Evolutionary conservation across 2,113 vertebrate species (phyloP).

Genomic region (Aythya baeri): DNA sequence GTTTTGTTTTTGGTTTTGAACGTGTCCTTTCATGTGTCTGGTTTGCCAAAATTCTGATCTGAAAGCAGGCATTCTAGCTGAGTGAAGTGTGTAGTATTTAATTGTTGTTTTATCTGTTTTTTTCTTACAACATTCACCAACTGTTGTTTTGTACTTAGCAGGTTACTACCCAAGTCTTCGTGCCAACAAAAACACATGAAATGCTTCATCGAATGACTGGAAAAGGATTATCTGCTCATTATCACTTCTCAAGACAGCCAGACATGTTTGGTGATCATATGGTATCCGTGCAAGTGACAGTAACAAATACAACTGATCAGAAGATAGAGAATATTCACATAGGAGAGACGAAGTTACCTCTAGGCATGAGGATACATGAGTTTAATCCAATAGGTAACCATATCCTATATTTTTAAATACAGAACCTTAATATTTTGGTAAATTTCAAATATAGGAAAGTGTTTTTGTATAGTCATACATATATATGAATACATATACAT

Average conservation of each 20-base stretch:
- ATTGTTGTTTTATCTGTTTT: neutral
- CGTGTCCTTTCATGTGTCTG: neutral
- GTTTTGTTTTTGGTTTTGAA: neutral
- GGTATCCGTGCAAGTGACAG: constrained; percentile 89
- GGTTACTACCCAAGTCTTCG: constrained; percentile 84
- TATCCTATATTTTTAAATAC: neutral
- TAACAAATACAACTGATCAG: constrained; percentile 87
- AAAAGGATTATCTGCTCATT: constrained; percentile 90
- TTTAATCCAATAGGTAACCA: constrained; percentile 86
- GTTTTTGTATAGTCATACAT: accelerated
- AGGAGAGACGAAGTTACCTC: constrained; percentile 79
- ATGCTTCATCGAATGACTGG: constrained; percentile 96
- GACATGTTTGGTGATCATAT: constrained; percentile 85
- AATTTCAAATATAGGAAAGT: neutral
- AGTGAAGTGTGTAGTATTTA: neutral
- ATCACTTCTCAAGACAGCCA: constrained; percentile 89
- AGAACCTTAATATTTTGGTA: neutral
- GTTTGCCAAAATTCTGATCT: neutral
- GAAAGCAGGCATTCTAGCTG: neutral
- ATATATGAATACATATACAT: neutral
- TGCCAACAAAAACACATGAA: constrained; percentile 83
- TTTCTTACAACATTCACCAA: neutral
- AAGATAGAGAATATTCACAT: constrained; percentile 88
- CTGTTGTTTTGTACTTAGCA: constrained; percentile 50
- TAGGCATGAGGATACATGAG: constrained; percentile 82